Conservation (phyloP, 2,888 invertebrate genomes). For the Lysandra bellargus region DNA sequence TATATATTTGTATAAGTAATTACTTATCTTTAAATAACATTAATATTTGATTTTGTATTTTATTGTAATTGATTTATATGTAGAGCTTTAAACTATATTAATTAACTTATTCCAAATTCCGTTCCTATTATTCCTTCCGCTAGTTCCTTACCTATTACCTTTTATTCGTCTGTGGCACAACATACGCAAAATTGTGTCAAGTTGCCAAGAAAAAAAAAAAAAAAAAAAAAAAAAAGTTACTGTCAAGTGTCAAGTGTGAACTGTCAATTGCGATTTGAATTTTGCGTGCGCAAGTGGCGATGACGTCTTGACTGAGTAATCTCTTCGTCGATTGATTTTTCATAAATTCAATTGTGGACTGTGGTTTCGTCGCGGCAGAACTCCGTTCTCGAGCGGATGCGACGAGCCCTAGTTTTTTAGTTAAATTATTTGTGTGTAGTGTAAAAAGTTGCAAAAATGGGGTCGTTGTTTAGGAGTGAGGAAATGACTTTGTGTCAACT, state of each 20-base stretch:
- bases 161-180: too few relatives aligned
- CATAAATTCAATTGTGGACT: slow-evolving; percentile 56
- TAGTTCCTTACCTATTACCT: too few relatives aligned
- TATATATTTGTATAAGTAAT: too few relatives aligned
- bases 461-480: slow-evolving; percentile 97
- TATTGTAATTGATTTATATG: too few relatives aligned
- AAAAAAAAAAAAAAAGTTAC: too few relatives aligned
- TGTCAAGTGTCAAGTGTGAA: background rate
- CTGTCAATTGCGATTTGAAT: background rate
- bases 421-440: slow-evolving; percentile 55
- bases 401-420: slow-evolving; percentile 58
- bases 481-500: slow-evolving; percentile 99
- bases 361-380: slow-evolving; percentile 70
- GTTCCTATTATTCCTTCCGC: too few relatives aligned
- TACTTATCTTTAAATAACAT: too few relatives aligned
- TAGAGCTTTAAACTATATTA: too few relatives aligned
- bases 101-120: too few relatives aligned
- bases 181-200: too few relatives aligned
- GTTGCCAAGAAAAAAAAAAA: too few relatives aligned
- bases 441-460: slow-evolving; percentile 82
- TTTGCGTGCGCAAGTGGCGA: slow-evolving; percentile 48
- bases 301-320: slow-evolving; percentile 46
- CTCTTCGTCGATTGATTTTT: slow-evolving; percentile 62
- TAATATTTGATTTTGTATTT: too few relatives aligned
- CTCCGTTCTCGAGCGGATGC: slow-evolving; percentile 70